Conservation (phyloP, 2,113 vertebrate species). For the Corvus hawaiiensis region DNA sequence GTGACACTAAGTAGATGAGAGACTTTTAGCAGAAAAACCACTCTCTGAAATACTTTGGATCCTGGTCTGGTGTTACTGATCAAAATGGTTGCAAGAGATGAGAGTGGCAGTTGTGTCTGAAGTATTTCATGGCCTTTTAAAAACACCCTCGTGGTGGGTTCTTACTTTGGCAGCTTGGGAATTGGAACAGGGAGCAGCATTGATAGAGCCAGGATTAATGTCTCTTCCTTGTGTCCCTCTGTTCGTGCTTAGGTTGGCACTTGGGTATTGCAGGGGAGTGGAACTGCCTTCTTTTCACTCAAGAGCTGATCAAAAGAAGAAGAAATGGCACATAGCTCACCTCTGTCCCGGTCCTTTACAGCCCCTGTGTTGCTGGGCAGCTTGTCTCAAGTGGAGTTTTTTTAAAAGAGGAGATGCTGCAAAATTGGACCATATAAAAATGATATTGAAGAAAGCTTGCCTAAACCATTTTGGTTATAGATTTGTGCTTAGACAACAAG, state of each 20-base stretch:
- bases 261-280: not conserved
- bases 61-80: not conserved
- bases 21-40: not conserved
- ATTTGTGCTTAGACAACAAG: not conserved
- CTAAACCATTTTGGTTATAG: not conserved
- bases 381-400: not conserved
- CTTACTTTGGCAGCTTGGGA: not conserved
- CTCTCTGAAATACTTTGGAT: not conserved
- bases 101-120: not conserved
- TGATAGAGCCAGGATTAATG: not conserved
- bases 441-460: not conserved
- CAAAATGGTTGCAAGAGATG: not conserved
- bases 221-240: not conserved
- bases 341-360: fast-evolving
- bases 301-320: not conserved
- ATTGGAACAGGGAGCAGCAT: not conserved
- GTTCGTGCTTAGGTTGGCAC: not conserved
- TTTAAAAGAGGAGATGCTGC: not conserved
- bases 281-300: not conserved
- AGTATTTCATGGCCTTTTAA: not conserved
- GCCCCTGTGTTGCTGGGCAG: not conserved
- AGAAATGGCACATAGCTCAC: not conserved
- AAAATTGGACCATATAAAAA: not conserved
- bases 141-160: not conserved
- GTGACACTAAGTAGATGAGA: not conserved